Base-by-base conservation (phyloP, 2,888 invertebrate species). In the Desoria tigrina region DNA sequence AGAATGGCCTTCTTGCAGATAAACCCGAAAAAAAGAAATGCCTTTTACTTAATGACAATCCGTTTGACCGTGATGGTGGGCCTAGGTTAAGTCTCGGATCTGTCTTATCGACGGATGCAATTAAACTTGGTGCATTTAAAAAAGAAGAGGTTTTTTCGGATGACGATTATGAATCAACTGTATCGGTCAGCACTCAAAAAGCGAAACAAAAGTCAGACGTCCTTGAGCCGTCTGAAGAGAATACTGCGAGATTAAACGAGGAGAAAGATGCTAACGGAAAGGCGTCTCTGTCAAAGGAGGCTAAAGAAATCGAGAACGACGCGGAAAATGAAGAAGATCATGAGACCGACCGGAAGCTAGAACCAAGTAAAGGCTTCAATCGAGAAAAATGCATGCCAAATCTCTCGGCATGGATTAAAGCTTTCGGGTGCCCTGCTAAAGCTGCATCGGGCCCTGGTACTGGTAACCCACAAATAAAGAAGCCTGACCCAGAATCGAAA, bases 361-460 rank as follows among this genome's bases (percentile, higher is more conserved):
- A 74, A 72, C 76, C 74, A 67, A 77, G 66, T 24, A 79, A 80
- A 68, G 80, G 81, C 74, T 68, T 80, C 68, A 84, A 84, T 69
- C 84, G 86, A 77, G 85, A 86, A 69, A 88, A 88, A 79, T 88
- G 89, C 21, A 90, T 90, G 39, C 92, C 93, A 1, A 92, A 93
- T 81, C 83, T 92, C 63, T 92, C 91, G 78, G 93, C 92, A 28
- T 94, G 93, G 93, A 90, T 93, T 71, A 92, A 92, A 81, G 93
- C 93, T 0, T 93, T 94, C 79, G 92, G 93, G 11, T 89, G 90
- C 0, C 92, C 93, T 0, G 92, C 92, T 81, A 84, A 83, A 68
- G 79, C 83, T 1, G 76, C 79, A 1, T 84, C 84, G 54, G 89
- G 88, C 1, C 18, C 26, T 21, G 27, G 61, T 9, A 32, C 53